Conservation (phyloP, 2,797 vertebrate species). For the Nannoperca obscura region DNA sequence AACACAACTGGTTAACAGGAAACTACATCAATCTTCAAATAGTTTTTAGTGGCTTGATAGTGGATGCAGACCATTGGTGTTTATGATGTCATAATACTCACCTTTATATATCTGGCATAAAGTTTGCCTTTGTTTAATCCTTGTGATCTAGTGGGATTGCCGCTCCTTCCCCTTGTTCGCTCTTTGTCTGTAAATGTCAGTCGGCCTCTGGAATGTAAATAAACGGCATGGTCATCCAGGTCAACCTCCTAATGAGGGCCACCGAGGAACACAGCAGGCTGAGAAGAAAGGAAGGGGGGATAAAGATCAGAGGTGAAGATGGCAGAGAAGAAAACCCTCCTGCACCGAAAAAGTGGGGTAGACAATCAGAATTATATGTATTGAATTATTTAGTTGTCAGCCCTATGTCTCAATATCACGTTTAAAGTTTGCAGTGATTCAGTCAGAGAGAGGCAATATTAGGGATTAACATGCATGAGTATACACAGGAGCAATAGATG, state of each 20-base stretch:
- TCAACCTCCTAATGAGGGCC: constrained; percentile 74
- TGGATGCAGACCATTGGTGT: neutral
- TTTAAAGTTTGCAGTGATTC: neutral
- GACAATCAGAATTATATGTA: neutral
- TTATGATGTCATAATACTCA: neutral
- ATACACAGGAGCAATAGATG: neutral
- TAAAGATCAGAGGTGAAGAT: constrained; percentile 49
- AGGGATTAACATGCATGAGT: neutral
- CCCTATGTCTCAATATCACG: neutral
- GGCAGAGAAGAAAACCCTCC: neutral
- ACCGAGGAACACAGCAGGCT: constrained; percentile 63
- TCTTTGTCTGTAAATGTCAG: constrained; percentile 51
- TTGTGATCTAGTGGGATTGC: constrained; percentile 24
- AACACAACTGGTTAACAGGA: neutral
- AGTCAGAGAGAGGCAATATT: neutral
- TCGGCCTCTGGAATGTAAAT: constrained; percentile 77
- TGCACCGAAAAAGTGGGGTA: neutral
- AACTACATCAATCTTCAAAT: neutral
- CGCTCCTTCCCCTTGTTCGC: constrained; percentile 26
- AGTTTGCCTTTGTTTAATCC: neutral
- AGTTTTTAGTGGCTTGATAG: neutral
- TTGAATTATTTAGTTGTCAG: neutral
- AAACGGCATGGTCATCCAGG: constrained; percentile 57
- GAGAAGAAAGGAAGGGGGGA: constrained; percentile 40
- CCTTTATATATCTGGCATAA: neutral